A percentile compares a stretch with the other conserved stretches of the same genome.
These are phyloP conservation scores for Eulacestoma nigropectus DNA, from an alignment of 2,113 vertebrate genomes.

Conservation along the genomic window DNA sequence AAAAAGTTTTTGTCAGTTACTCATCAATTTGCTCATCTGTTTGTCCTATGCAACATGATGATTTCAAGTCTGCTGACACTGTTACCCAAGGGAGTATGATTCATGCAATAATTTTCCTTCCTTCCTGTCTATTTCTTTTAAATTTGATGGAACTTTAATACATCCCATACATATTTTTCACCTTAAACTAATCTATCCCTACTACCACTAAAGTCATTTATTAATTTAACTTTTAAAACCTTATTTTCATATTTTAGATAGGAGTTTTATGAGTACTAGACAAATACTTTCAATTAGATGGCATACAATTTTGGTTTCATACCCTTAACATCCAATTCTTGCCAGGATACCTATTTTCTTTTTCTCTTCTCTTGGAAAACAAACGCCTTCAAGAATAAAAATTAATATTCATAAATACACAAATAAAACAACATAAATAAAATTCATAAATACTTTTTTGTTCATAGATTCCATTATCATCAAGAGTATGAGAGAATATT, in stretches of 20 bases:
- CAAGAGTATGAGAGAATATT: background rate
- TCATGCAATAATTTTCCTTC: slow-evolving; percentile 59
- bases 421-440: background rate
- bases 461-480: background rate
- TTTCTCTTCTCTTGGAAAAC: background rate
- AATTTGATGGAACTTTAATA: slow-evolving; percentile 23
- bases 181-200: background rate
- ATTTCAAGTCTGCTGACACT: slow-evolving; percentile 65
- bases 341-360: background rate
- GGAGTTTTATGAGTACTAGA: background rate
- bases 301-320: background rate
- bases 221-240: background rate
- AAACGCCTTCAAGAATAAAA: background rate
- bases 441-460: background rate
- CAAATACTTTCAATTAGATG: background rate
- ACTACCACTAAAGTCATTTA: background rate
- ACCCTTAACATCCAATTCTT: background rate
- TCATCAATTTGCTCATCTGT: slow-evolving; percentile 68
- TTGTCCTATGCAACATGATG: slow-evolving; percentile 60
- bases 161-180: slow-evolving; percentile 27
- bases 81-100: slow-evolving; percentile 62
- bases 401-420: background rate
- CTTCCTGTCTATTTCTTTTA: slow-evolving; percentile 57
- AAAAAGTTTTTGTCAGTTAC: slow-evolving; percentile 59
- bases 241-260: background rate